These are phyloP conservation scores for Gymnocephalus cernua DNA, from an alignment of 2,113 vertebrate species.

Conservation along the genomic window DNA sequence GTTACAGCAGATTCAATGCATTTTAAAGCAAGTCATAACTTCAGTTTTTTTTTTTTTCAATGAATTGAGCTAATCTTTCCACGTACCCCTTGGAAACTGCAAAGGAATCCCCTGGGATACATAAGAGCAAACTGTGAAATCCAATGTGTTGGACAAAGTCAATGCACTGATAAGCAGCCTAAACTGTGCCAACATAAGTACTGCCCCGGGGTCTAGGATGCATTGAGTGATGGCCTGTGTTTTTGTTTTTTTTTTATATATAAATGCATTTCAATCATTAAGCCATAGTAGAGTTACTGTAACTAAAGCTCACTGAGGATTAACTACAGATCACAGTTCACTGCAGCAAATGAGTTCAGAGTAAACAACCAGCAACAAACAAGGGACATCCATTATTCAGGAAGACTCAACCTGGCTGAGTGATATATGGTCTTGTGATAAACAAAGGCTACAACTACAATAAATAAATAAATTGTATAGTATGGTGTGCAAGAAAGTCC, in stretches of 20 bases:
- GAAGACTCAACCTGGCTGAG: conserved; percentile 41
- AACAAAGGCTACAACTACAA: conserved; percentile 62
- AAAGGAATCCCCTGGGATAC: background rate
- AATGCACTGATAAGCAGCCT: background rate
- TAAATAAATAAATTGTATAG: conserved; percentile 41
- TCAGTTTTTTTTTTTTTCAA: background rate
- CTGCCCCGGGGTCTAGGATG: conserved; percentile 28
- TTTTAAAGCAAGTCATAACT: background rate
- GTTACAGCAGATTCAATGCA: background rate
- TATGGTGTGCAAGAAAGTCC: background rate
- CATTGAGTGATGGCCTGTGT: conserved; percentile 45
- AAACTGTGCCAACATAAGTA: conserved; percentile 18
- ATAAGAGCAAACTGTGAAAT: conserved; percentile 32
- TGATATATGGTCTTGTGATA: conserved; percentile 49
- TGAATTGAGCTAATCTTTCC: background rate
- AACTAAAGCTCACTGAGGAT: conserved; percentile 59
- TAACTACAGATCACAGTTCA: conserved; percentile 41
- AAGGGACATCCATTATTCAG: conserved; percentile 70
- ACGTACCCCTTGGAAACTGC: background rate
- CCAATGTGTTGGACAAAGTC: conserved; percentile 27
- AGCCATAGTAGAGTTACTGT: conserved; percentile 47
- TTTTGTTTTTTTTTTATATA: background rate
- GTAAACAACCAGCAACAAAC: conserved; percentile 63
- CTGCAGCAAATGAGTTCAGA: conserved; percentile 34
- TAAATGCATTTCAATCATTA: conserved; percentile 59